Conservation (phyloP, 2,113 vertebrate species). For the Varanus komodoensis region DNA sequence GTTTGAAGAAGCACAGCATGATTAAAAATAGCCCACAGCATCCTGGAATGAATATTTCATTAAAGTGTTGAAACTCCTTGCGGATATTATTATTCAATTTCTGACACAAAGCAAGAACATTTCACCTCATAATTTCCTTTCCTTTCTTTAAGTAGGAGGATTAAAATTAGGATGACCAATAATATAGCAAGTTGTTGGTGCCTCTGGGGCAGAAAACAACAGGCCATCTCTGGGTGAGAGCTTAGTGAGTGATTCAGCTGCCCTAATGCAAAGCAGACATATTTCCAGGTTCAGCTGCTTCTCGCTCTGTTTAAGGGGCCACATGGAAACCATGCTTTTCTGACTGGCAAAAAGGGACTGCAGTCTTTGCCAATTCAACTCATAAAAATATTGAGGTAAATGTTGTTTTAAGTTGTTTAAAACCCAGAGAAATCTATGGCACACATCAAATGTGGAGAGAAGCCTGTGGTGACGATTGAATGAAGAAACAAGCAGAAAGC, state of each 20-base stretch:
- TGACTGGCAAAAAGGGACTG: slow-evolving; percentile 48
- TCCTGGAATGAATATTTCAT: slow-evolving; percentile 42
- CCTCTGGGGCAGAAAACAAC: slow-evolving; percentile 38
- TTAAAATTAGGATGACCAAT: not conserved
- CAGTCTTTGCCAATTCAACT: slow-evolving; percentile 45
- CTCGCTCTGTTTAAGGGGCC: slow-evolving; percentile 49
- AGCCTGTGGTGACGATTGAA: slow-evolving; percentile 61
- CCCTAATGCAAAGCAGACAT: not conserved
- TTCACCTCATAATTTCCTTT: slow-evolving; percentile 27
- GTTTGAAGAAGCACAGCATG: slow-evolving; percentile 40
- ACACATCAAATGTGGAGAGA: slow-evolving; percentile 55
- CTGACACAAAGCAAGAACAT: slow-evolving; percentile 30
- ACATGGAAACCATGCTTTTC: slow-evolving; percentile 41
- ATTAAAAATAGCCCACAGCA: slow-evolving; percentile 55
- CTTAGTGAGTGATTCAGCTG: slow-evolving; percentile 31
- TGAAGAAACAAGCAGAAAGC: slow-evolving; percentile 41
- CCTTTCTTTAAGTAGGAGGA: slow-evolving; percentile 9
- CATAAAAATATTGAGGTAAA: slow-evolving; percentile 48
- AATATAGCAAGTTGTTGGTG: slow-evolving; percentile 6
- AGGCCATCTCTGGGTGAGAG: not conserved
- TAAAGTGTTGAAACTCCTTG: slow-evolving; percentile 59
- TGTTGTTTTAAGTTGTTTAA: slow-evolving; percentile 40
- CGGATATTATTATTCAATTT: slow-evolving; percentile 42
- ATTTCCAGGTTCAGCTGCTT: slow-evolving; percentile 29
- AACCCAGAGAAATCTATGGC: slow-evolving; percentile 32